Evolutionary conservation across 2,113 vertebrate species (phyloP).

Genomic region (Brienomyrus brachyistius): DNA sequence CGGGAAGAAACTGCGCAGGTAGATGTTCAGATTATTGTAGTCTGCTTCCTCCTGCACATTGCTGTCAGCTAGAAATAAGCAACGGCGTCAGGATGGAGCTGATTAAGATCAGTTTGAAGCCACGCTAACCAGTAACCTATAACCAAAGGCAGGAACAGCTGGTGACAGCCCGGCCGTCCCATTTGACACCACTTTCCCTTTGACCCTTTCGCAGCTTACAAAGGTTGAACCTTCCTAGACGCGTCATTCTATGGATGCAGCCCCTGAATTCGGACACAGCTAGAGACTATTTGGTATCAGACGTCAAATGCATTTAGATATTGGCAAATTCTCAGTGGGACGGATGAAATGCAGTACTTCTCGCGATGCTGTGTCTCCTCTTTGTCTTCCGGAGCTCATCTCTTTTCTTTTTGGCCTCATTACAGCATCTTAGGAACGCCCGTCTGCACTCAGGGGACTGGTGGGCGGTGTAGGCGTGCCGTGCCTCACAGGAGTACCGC

Average conservation of each 20-base stretch:
- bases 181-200: too few relatives aligned
- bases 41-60: background rate
- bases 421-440: constrained; percentile 37
- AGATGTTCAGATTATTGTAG: constrained; percentile 22
- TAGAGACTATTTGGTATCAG: background rate
- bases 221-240: background rate
- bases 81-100: background rate
- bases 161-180: background rate
- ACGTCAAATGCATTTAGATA: background rate
- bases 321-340: background rate
- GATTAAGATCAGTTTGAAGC: background rate
- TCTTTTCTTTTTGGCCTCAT: constrained; percentile 20
- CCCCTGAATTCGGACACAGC: background rate
- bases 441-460: background rate
- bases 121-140: background rate
- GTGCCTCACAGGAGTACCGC: constrained; percentile 19
- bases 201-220: too few relatives aligned
- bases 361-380: constrained; percentile 39
- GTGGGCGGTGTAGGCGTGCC: constrained; percentile 19
- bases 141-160: background rate
- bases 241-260: background rate
- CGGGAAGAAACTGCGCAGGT: constrained; percentile 38
- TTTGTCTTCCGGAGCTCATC: background rate
- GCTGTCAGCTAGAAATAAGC: background rate
- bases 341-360: constrained; percentile 38